Conservation (phyloP, 1,140 invertebrate species). For the Microplitis mediator region DNA sequence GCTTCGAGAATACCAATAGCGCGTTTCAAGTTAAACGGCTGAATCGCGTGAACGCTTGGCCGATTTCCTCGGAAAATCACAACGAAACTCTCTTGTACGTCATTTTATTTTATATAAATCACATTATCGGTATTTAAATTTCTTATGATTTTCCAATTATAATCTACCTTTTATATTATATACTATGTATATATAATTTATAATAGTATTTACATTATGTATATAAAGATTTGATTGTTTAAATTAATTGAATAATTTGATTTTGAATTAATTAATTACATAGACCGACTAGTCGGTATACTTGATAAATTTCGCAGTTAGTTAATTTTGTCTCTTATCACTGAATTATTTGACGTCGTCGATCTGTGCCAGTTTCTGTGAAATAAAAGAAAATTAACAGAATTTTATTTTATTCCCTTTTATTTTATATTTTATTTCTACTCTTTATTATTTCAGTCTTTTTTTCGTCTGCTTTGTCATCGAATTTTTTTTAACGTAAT, state of each 20-base stretch:
- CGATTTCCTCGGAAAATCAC: conserved; percentile 12
- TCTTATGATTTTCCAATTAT: not conserved
- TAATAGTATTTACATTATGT: not conserved
- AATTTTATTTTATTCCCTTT: too few species aligned
- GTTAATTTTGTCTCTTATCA: too few species aligned
- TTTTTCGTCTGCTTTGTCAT: too few species aligned
- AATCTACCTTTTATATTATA: not conserved
- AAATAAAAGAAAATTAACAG: too few species aligned
- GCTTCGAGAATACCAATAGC: conserved; percentile 2
- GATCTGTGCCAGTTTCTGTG: too few species aligned
- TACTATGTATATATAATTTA: too few species aligned
- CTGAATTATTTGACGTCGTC: too few species aligned
- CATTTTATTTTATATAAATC: conserved; percentile 7
- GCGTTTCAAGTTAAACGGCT: conserved; percentile 1
- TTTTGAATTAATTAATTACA: too few species aligned
- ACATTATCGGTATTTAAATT: not conserved
- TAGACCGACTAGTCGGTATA: too few species aligned
- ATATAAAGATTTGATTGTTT: not conserved
- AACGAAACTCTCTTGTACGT: not conserved
- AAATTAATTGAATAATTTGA: not conserved
- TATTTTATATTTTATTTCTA: too few species aligned
- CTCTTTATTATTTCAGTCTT: too few species aligned
- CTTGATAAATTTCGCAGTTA: too few species aligned
- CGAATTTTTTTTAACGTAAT: not conserved
- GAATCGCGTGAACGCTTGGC: conserved; percentile 15